Percentiles rank a stretch among this genome's conserved stretches.
phyloP scores from a whole-genome alignment of 2,113 vertebrate genomes.

The Colaptes auratus region DNA sequence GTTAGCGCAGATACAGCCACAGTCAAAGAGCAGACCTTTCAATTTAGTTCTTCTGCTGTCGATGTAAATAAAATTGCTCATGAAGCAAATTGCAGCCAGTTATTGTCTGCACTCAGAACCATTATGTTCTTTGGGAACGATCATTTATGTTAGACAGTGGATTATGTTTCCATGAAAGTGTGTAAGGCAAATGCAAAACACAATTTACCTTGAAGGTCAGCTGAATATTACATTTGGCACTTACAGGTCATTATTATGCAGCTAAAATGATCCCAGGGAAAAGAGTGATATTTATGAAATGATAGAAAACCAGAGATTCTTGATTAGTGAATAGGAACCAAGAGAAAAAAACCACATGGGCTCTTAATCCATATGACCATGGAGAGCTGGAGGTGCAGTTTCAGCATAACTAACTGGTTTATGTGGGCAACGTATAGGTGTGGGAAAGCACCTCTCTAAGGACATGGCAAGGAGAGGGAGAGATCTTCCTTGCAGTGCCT shows the following conservation, averaged over 20 bases:
- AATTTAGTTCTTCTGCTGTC: conserved; percentile 62
- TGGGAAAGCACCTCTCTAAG: not conserved
- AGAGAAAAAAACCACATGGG: not conserved
- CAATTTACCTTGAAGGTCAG: conserved; percentile 71
- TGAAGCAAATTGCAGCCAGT: conserved; percentile 69
- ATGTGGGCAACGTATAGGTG: not conserved
- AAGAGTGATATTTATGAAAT: conserved; percentile 7
- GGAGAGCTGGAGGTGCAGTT: not conserved
- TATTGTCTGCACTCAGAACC: conserved; percentile 60
- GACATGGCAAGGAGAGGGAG: not conserved
- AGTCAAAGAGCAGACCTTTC: conserved; percentile 68
- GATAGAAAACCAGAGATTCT: not conserved
- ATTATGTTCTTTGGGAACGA: conserved; percentile 63
- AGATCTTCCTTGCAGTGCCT: not conserved
- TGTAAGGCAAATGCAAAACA: conserved; percentile 57
- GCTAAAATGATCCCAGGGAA: conserved; percentile 24
- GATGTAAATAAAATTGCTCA: conserved; percentile 73
- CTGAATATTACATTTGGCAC: conserved; percentile 30
- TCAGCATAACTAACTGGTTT: not conserved
- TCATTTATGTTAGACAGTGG: conserved; percentile 59
- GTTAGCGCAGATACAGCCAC: conserved; percentile 30
- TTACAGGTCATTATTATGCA: conserved; percentile 26
- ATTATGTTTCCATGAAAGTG: conserved; percentile 47
- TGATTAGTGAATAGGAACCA: not conserved
- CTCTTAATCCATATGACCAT: not conserved